These are phyloP conservation scores for Lophura nycthemera DNA, from an alignment of 2,113 vertebrate species.

Conservation along the genomic window DNA sequence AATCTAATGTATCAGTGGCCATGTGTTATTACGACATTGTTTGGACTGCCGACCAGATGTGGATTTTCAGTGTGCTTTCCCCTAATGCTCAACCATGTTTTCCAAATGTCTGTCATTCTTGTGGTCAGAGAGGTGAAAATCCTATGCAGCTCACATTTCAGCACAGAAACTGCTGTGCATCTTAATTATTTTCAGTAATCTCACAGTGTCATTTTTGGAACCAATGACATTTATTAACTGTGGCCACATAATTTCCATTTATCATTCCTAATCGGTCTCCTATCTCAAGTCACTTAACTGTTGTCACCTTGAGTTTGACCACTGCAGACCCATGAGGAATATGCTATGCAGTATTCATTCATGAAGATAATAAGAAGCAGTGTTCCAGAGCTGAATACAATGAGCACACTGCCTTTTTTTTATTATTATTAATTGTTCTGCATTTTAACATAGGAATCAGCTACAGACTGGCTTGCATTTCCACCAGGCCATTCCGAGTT, in stretches of 20 bases:
- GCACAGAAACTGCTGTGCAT: background rate
- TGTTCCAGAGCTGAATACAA: background rate
- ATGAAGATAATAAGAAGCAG: background rate
- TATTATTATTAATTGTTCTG: background rate
- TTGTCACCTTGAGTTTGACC: background rate
- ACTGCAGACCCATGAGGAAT: background rate
- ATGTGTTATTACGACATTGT: background rate
- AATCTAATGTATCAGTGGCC: background rate
- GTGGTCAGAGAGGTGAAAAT: conserved; percentile 13
- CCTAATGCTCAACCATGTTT: background rate
- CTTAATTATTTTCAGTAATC: conserved; percentile 5
- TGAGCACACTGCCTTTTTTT: background rate
- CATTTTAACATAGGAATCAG: background rate
- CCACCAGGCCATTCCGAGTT: background rate
- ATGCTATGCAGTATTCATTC: background rate
- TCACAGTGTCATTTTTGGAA: background rate
- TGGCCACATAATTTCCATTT: background rate
- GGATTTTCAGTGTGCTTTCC: background rate
- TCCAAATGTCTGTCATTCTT: conserved; percentile 9
- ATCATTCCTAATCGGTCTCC: background rate
- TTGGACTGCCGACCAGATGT: conserved; percentile 5
- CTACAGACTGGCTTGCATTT: background rate
- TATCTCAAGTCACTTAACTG: background rate
- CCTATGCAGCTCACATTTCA: background rate
- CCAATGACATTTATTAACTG: background rate